phyloP scores from a whole-genome alignment of 2,888 invertebrate genomes.

The Melanophora roralis region DNA sequence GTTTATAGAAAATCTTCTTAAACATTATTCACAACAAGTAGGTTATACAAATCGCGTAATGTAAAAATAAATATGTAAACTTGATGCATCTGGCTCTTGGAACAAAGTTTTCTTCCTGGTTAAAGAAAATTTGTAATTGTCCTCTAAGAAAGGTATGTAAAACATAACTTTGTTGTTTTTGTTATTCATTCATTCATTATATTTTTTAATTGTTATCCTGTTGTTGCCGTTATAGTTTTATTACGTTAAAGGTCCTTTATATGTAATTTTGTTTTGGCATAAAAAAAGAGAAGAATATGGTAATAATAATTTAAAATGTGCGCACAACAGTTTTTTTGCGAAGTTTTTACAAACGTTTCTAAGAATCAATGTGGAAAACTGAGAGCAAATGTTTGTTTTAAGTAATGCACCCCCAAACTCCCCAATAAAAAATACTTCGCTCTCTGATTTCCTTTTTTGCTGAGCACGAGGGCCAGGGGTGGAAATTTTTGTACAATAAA shows the following conservation, averaged over 20 bases:
- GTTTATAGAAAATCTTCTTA: too few relatives aligned
- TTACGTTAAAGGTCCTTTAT: slow-evolving; percentile 11
- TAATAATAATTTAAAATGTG: slow-evolving; percentile 32
- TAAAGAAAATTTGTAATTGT: not conserved
- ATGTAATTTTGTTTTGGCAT: not conserved
- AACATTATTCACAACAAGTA: too few relatives aligned
- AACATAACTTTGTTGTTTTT: not conserved
- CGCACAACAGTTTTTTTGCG: slow-evolving; percentile 17
- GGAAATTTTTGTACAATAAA: not conserved
- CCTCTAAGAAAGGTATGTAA: slow-evolving; percentile 34
- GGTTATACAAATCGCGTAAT: too few relatives aligned
- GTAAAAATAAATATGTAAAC: too few relatives aligned
- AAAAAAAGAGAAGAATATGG: not conserved
- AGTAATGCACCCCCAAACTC: not conserved
- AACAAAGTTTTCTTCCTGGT: not conserved
- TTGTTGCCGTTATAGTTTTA: not conserved
- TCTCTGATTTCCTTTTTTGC: slow-evolving; percentile 8
- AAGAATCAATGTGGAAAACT: too few relatives aligned
- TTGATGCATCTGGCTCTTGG: slow-evolving; percentile 3
- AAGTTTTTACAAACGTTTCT: slow-evolving; percentile 2
- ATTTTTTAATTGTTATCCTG: slow-evolving; percentile 28
- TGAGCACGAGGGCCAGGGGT: not conserved
- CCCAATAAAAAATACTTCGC: not conserved
- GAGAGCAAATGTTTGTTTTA: too few relatives aligned
- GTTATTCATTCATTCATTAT: slow-evolving; percentile 37